Conservation (phyloP, 2,888 invertebrate species). For the Thecophora atra region DNA sequence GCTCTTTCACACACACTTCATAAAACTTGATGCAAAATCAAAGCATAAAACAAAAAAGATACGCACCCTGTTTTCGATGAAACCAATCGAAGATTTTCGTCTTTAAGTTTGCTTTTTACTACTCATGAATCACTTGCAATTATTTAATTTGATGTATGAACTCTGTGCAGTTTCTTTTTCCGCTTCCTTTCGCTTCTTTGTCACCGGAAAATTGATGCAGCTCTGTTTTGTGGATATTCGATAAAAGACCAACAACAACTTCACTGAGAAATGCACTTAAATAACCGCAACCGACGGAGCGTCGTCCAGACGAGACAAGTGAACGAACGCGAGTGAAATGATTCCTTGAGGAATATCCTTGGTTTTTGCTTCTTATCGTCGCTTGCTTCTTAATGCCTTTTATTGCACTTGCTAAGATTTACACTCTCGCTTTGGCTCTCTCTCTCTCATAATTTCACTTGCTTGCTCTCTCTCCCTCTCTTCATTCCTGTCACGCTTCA, state of each 20-base stretch:
- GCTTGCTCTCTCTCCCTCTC: conserved; percentile 5
- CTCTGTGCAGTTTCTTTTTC: background rate
- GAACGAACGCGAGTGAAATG: conserved; percentile 13
- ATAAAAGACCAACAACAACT: background rate
- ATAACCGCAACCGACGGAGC: conserved; percentile 6
- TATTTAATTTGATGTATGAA: background rate
- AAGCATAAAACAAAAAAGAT: background rate
- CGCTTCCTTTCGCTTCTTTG: background rate
- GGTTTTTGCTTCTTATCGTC: background rate
- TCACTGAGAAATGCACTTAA: conserved; percentile 10
- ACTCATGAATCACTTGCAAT: background rate
- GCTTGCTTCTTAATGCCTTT: background rate
- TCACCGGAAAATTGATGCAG: background rate
- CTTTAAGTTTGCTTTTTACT: background rate
- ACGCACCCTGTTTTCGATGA: conserved; percentile 11
- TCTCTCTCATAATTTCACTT: background rate
- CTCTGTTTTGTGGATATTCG: background rate
- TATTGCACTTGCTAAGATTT: background rate
- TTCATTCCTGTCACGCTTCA: background rate
- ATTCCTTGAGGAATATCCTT: conserved; percentile 13
- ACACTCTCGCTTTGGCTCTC: background rate
- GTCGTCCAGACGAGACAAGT: conserved; percentile 8
- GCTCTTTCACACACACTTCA: background rate
- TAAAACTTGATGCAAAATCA: background rate
- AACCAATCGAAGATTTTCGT: background rate